These are phyloP conservation scores for Spondyliosoma cantharus DNA, from an alignment of 2,797 vertebrate species.

Conservation along the genomic window DNA sequence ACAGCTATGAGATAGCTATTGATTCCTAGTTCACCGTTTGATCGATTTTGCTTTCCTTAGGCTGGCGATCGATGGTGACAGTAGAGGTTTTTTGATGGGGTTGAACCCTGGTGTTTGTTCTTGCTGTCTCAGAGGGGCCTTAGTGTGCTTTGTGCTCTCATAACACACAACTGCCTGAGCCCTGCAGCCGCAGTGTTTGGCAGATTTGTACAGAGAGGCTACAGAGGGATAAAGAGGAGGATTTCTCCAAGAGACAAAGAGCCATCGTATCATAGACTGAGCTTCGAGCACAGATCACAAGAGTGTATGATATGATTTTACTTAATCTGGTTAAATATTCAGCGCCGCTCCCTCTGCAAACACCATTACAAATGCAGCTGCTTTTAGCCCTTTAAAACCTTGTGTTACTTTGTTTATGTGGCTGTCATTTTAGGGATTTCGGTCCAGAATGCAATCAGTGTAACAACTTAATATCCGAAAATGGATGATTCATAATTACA, in stretches of 20 bases:
- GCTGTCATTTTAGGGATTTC: conserved; percentile 30
- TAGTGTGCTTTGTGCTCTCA: conserved; percentile 79
- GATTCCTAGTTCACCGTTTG: conserved; percentile 80
- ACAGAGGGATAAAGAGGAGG: conserved; percentile 58
- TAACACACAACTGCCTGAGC: conserved; percentile 74
- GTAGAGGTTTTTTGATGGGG: conserved; percentile 82
- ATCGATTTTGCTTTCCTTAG: conserved; percentile 80
- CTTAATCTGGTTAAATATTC: conserved; percentile 66
- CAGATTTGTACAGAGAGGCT: conserved; percentile 65
- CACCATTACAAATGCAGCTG: conserved; percentile 48
- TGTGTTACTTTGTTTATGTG: conserved; percentile 16
- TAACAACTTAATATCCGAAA: background rate
- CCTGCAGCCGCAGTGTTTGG: conserved; percentile 55
- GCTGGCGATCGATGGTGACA: conserved; percentile 77
- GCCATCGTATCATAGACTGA: conserved; percentile 43
- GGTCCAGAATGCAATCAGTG: conserved; percentile 17
- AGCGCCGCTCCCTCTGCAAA: conserved; percentile 45
- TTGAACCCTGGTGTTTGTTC: conserved; percentile 82
- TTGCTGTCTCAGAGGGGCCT: conserved; percentile 79
- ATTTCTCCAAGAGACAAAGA: conserved; percentile 69
- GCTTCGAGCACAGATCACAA: conserved; percentile 56
- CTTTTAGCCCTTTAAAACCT: conserved; percentile 9
- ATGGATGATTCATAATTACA: conserved; percentile 12
- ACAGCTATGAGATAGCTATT: conserved; percentile 81
- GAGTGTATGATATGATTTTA: conserved; percentile 60